Evolutionary conservation across 2,888 invertebrate genomes (phyloP), one percentile per base, ranked within the genome.

Genomic region (Caenorhabditis parvicauda): DNA sequence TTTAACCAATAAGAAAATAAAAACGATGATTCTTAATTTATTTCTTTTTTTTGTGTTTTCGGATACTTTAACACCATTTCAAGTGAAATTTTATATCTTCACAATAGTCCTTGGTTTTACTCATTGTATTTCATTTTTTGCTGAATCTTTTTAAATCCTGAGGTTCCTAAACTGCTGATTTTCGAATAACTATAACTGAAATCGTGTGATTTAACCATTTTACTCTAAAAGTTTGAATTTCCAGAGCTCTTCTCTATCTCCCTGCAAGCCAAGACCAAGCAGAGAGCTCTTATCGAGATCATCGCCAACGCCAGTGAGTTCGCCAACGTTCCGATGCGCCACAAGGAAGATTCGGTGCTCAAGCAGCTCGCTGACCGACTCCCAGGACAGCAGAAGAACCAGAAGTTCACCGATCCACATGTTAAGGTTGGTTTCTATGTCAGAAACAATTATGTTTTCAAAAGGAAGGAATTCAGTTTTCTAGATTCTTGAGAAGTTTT

Each of bases 251-350:
- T 99, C 86, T 93, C 93, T 80, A 87, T 95, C 79, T 96, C 96
- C 0, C 84, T 99, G 45, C 95, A 93, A 72, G 91, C 87, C 76
- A 98, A 96, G 85, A 99, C 96, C 0, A 99, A 98, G 85, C 91
- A 96, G 60, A 88, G 94, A 12, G 95, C 96, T 1, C 86, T 99
- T 7, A 84, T 99, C 75, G 98, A 99, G 85, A 98, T 99, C 81
- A 92, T 99, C 64, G 90, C 95, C 0, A 92, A 92, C 1, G 96
- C 98, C 0, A 92, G 92, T 0, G 98, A 99, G 83, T 99, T 93
- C 83, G 90, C 92, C 63, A 89, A 89, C 73, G 88, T 99, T 53
- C 89, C 92, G 35, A 92, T 99, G 52, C 84, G 98, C 7, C 96
- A 99, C 81, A 88, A 90, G 46, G 98, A 99, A 83, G 95, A 96